A percentile compares a stretch with the other conserved stretches of the same genome.
phyloP scores from a whole-genome alignment of 2,888 invertebrate genomes.

The Priocnemis perturbator region DNA sequence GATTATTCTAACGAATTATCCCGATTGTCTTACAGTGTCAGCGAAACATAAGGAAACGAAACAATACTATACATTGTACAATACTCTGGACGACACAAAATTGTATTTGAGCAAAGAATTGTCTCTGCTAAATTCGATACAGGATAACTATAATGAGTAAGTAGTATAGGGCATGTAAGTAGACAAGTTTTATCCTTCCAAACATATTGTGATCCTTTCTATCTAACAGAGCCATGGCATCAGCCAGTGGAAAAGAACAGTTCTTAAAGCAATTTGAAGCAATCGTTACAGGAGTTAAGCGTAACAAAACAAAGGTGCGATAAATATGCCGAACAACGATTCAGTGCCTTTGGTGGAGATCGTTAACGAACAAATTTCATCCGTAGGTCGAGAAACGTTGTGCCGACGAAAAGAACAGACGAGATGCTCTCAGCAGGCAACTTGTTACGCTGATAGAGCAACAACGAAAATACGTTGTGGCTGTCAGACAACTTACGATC shows the following conservation, averaged over 20 bases:
- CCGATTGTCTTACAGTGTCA: constrained; percentile 82
- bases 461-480: constrained; percentile 85
- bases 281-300: constrained; percentile 92
- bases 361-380: background rate
- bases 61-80: constrained; percentile 97
- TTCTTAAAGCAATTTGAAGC: constrained; percentile 93
- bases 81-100: constrained; percentile 96
- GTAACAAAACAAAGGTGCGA: constrained; percentile 86
- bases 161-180: constrained; percentile 66
- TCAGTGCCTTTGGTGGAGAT: no score
- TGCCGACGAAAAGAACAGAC: constrained; percentile 81
- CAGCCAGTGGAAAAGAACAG: constrained; percentile 87
- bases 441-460: constrained; percentile 81
- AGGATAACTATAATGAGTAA: constrained; percentile 91
- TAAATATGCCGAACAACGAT: background rate
- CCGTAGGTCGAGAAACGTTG: constrained; percentile 77
- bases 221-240: constrained; percentile 85
- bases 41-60: constrained; percentile 98
- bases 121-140: constrained; percentile 89
- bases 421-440: constrained; percentile 81
- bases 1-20: constrained; percentile 8
- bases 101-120: constrained; percentile 94
- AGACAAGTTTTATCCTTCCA: constrained; percentile 9
- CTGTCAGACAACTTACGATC: constrained; percentile 85
- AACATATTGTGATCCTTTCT: background rate